These are phyloP conservation scores for Oceanodroma tethys DNA, from an alignment of 2,113 vertebrate species.

Conservation along the genomic window DNA sequence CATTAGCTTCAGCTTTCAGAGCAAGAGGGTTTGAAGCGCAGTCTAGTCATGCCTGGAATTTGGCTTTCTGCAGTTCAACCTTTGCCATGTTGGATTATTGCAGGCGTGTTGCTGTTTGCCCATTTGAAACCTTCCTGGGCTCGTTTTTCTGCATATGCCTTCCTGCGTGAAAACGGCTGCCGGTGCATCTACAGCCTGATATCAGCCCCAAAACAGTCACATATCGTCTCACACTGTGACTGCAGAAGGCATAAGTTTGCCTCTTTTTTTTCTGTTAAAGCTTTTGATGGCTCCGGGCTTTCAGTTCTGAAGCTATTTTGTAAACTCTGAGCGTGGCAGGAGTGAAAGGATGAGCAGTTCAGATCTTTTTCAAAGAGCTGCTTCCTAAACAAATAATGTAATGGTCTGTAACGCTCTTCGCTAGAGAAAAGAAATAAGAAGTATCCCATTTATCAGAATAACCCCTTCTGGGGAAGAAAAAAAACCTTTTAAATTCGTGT, in stretches of 20 bases:
- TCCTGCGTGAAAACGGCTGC: neutral
- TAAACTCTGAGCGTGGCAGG: neutral
- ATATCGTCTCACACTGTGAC: neutral
- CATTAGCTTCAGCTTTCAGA: slow-evolving; percentile 9
- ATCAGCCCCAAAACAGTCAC: neutral
- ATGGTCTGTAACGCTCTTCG: neutral
- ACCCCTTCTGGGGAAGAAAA: neutral
- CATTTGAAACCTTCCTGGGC: neutral
- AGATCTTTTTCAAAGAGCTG: neutral
- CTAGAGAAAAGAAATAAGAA: neutral
- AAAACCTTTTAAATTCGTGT: too few relatives aligned
- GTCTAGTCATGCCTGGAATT: neutral
- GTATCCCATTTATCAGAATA: neutral
- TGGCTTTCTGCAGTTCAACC: neutral
- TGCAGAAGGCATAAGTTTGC: neutral
- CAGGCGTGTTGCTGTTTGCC: neutral
- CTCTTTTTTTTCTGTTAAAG: neutral
- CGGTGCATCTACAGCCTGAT: neutral
- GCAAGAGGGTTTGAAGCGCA: neutral
- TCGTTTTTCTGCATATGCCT: neutral
- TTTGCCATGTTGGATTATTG: neutral
- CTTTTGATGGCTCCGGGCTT: neutral
- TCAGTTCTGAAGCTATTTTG: neutral
- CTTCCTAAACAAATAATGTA: neutral
- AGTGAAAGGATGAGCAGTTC: neutral